Percentiles rank a stretch among this genome's conserved stretches.
Evolutionary conservation across 2,888 invertebrate genomes (phyloP).

Genomic region (Scaptomyza reducta): DNA sequence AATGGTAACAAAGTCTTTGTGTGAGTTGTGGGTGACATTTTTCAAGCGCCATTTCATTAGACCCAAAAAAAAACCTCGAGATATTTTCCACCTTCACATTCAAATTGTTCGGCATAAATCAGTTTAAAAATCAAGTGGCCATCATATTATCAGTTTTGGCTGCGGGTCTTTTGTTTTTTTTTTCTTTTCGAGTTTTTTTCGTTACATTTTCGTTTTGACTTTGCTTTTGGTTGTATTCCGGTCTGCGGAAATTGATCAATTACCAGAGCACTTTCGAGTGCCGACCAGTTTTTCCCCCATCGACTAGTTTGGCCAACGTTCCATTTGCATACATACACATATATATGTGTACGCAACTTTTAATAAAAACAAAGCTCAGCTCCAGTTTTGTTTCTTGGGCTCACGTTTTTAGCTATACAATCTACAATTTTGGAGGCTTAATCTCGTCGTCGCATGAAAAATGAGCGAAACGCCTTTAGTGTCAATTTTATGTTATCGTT

Average conservation of each 20-base stretch:
- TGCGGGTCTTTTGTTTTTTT: conserved; percentile 48
- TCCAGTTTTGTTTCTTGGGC: conserved; percentile 43
- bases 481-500: conserved; percentile 79
- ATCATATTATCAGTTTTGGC: conserved; percentile 55
- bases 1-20: conserved; percentile 17
- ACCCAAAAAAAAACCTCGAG: not conserved
- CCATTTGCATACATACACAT: conserved; percentile 29
- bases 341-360: conserved; percentile 52
- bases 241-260: conserved; percentile 78
- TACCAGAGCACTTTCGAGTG: conserved; percentile 65
- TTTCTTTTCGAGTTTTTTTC: not conserved
- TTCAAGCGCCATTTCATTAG: conserved; percentile 69
- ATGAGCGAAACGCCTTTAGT: conserved; percentile 78
- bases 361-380: conserved; percentile 67
- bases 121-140: conserved; percentile 64
- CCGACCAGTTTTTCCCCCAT: conserved; percentile 68
- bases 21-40: conserved; percentile 12
- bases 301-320: conserved; percentile 46
- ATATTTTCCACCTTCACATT: conserved; percentile 24
- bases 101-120: conserved; percentile 55
- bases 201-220: conserved; percentile 19
- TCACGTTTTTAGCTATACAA: conserved; percentile 41
- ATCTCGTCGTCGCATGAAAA: conserved; percentile 72
- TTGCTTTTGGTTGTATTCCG: conserved; percentile 34
- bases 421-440: conserved; percentile 57